phyloP scores from a whole-genome alignment of 2,797 vertebrate genomes.

The Bryconaethiops microstoma region DNA sequence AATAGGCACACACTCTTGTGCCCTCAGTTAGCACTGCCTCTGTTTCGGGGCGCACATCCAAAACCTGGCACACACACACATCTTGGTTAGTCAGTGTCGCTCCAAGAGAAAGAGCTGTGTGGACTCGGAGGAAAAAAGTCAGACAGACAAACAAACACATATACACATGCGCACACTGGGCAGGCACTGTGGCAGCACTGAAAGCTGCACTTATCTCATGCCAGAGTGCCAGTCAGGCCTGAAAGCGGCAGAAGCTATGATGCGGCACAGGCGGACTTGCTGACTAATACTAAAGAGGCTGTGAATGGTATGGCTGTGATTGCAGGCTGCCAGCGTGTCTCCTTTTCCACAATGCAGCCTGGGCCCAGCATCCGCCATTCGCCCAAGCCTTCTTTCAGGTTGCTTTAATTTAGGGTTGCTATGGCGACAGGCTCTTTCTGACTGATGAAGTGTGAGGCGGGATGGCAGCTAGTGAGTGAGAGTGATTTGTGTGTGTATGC shows the following conservation, averaged over 20 bases:
- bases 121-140: slow-evolving; percentile 56
- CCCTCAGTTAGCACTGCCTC: slow-evolving; percentile 83
- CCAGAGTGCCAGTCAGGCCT: slow-evolving; percentile 79
- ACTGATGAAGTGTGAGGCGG: slow-evolving; percentile 72
- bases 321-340: slow-evolving; percentile 80
- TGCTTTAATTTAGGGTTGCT: slow-evolving; percentile 81
- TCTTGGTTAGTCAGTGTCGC: slow-evolving; percentile 69
- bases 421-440: slow-evolving; percentile 75
- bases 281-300: slow-evolving; percentile 82
- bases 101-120: slow-evolving; percentile 55
- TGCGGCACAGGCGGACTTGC: slow-evolving; percentile 82
- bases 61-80: slow-evolving; percentile 78
- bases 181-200: slow-evolving; percentile 74
- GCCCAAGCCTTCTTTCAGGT: slow-evolving; percentile 77
- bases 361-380: slow-evolving; percentile 76
- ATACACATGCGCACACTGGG: slow-evolving; percentile 57
- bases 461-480: slow-evolving; percentile 54
- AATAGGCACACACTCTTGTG: slow-evolving; percentile 93
- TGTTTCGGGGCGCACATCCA: slow-evolving; percentile 86
- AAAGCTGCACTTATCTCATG: slow-evolving; percentile 81
- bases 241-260: slow-evolving; percentile 82
- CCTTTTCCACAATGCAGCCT: slow-evolving; percentile 72
- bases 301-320: slow-evolving; percentile 81
- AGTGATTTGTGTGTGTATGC: slow-evolving; percentile 26
- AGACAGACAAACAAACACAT: slow-evolving; percentile 53